Evolutionary conservation across 2,888 invertebrate genomes (phyloP).

Genomic region (Capitulum mitella): DNA sequence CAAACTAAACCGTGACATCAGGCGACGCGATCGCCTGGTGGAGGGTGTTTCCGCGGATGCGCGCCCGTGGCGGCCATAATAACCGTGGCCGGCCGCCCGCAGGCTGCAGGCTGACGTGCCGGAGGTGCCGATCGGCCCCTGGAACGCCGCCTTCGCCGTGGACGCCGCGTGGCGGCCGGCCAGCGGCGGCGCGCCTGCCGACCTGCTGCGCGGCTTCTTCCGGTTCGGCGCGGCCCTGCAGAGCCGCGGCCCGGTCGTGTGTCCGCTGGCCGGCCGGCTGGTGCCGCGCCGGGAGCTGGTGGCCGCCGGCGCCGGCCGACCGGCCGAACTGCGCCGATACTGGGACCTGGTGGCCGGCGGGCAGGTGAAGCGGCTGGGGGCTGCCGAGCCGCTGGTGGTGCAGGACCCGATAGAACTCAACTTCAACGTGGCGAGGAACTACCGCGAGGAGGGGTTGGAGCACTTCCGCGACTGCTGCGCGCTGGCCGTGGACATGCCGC

Average conservation of each 20-base stretch:
- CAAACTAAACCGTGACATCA: too few species aligned
- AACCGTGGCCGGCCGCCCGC: too few species aligned
- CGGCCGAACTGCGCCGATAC: slow-evolving; percentile 29
- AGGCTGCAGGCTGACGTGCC: not conserved
- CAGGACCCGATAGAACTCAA: slow-evolving; percentile 35
- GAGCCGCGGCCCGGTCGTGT: slow-evolving; percentile 28
- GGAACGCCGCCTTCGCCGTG: slow-evolving; percentile 26
- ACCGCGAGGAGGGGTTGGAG: slow-evolving; percentile 26
- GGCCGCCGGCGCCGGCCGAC: slow-evolving; percentile 25
- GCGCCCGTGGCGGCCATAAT: too few species aligned
- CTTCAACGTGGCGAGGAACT: slow-evolving; percentile 33
- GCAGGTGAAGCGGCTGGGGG: slow-evolving; percentile 2
- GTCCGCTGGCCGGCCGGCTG: slow-evolving; percentile 31
- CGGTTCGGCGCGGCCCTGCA: slow-evolving; percentile 29
- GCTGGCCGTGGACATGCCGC: slow-evolving; percentile 28
- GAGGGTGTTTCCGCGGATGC: too few species aligned
- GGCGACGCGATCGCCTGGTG: too few species aligned
- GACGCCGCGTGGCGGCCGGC: not conserved
- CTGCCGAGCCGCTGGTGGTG: slow-evolving; percentile 30
- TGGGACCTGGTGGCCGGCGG: not conserved
- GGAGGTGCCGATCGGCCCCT: slow-evolving; percentile 29
- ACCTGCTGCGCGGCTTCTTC: slow-evolving; percentile 32
- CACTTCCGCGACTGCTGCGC: slow-evolving; percentile 32
- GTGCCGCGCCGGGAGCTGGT: slow-evolving; percentile 28
- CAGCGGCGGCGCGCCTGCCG: slow-evolving; percentile 2